Evolutionary conservation across 2,797 vertebrate species (phyloP), one percentile per base, ranked within the genome.

Genomic region (Parauchenoglanis ngamensis): DNA sequence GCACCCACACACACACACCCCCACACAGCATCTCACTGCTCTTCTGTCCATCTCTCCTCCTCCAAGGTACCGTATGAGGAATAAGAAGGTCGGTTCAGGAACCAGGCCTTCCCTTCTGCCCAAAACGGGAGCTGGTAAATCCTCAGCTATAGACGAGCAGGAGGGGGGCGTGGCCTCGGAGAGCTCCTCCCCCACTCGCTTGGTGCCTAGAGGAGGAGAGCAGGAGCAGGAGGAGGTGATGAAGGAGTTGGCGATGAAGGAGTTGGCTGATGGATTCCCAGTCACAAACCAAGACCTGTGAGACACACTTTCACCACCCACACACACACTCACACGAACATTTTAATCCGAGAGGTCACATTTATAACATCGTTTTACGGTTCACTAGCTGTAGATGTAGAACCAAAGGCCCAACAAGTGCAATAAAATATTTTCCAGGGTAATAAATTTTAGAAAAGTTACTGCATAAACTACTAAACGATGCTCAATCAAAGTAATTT

Each of bases 41-140:
- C 21, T 81, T 82, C 56, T 82, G 19, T 44, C 54, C 54, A 31
- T 72, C 57, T 59, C 63, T 59, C 57, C 52, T 46, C 57, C 57
- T 77, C 40, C 44, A 49, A 99, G 98, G 89, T 98, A 98, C 23
- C 95, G 98, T 92, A 94, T 99, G 93, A 97, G 97, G 92, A 99
- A 98, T 94, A 99, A 99, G 95, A 98, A 99, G 95, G 97, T 97
- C 93, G 95, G 94, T 70, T 96, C 95, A 8, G 96, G 95, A 87
- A 94, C 96, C 87, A 96, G 97, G 80, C 94, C 96, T 0, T 97
- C 97, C 92, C 96, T 97, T 68, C 93, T 97, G 73, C 96, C 95
- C 90, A 98, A 98, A 96, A 94, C 95, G 40, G 95, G 96, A 83
- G 95, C 94, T 86, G 93, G 94, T 83, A 96, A 96, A 31, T 95